Evolutionary conservation across 2,888 invertebrate genomes (phyloP).

Genomic region (Eupithecia centaureata): DNA sequence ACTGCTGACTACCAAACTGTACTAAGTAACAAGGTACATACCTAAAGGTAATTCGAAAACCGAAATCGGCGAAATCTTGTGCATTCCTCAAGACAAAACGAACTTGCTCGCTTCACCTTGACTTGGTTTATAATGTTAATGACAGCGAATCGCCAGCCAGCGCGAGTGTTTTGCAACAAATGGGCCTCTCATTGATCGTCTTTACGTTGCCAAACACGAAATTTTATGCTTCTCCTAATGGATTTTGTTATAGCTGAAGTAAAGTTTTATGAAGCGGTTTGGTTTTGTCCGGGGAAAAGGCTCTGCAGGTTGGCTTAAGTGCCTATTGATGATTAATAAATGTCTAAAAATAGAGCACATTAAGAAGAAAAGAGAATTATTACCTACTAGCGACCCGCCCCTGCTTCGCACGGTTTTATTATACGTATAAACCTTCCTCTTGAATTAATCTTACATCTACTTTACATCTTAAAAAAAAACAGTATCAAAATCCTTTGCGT

Average conservation of each 20-base stretch:
- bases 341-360: background rate
- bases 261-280: conserved; percentile 28
- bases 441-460: too few relatives aligned
- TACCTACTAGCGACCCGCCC: too few relatives aligned
- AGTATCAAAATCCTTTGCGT: too few relatives aligned
- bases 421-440: too few relatives aligned
- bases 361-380: background rate
- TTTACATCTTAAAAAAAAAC: too few relatives aligned
- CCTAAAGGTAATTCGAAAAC: too few relatives aligned
- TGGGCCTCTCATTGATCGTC: conserved; percentile 38
- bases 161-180: conserved; percentile 37
- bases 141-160: conserved; percentile 29
- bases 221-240: conserved; percentile 29
- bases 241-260: conserved; percentile 25
- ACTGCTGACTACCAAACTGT: background rate
- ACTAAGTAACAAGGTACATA: background rate
- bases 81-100: conserved; percentile 31
- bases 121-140: conserved; percentile 55
- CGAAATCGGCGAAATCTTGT: background rate
- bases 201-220: conserved; percentile 36
- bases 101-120: conserved; percentile 52
- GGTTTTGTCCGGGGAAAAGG: conserved; percentile 9
- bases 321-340: background rate
- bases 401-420: too few relatives aligned
- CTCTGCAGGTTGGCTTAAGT: background rate